Evolutionary conservation across 2,797 vertebrate genomes (phyloP).

Genomic region (Hydrophis major): DNA sequence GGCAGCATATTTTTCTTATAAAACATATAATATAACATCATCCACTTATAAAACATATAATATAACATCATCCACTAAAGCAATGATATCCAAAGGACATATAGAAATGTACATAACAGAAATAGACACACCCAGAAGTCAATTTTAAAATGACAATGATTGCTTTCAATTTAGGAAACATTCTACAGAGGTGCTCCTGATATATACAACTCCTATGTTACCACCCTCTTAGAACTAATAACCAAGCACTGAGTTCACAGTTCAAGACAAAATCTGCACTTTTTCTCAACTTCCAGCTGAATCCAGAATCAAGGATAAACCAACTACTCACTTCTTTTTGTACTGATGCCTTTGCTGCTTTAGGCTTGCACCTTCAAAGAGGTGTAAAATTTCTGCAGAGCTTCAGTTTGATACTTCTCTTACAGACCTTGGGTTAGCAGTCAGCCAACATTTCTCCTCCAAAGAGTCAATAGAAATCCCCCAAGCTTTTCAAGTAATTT

Average conservation of each 20-base stretch:
- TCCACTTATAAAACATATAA: conserved; percentile 7
- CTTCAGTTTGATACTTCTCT: conserved; percentile 54
- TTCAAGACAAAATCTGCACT: conserved; percentile 9
- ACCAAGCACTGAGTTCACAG: neutral
- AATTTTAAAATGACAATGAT: conserved; percentile 12
- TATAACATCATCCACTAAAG: conserved; percentile 19
- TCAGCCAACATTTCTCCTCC: conserved; percentile 44
- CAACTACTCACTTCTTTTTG: conserved; percentile 41
- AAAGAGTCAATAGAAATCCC: conserved; percentile 55
- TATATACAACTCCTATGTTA: conserved; percentile 2
- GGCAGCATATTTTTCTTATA: conserved; percentile 38
- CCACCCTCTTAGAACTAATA: neutral
- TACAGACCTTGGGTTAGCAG: conserved; percentile 35
- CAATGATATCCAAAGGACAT: neutral
- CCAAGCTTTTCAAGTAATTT: conserved; percentile 56
- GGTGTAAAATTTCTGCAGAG: conserved; percentile 35
- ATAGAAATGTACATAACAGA: conserved; percentile 22
- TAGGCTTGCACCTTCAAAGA: conserved; percentile 38
- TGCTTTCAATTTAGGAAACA: conserved; percentile 18
- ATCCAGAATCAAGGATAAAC: conserved; percentile 48
- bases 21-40: neutral
- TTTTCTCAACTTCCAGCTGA: conserved; percentile 41
- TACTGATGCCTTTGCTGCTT: conserved; percentile 44
- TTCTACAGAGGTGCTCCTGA: conserved; percentile 16
- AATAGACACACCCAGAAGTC: conserved; percentile 1